These are phyloP conservation scores for Drosophila sproati DNA, from an alignment of 1,140 invertebrate species.

Conservation along the genomic window DNA sequence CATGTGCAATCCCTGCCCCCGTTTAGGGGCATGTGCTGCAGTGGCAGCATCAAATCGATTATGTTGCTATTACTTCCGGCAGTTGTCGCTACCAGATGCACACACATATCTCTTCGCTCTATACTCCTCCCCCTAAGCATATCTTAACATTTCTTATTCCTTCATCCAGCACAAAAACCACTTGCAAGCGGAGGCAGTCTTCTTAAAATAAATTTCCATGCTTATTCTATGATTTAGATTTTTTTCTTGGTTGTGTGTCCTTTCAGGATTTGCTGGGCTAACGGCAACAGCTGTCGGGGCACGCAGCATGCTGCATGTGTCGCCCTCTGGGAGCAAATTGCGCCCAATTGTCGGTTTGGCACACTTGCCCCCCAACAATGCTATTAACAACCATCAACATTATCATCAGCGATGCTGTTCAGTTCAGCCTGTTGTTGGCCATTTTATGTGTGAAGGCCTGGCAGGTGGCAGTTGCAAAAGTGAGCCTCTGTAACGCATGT, in stretches of 20 bases:
- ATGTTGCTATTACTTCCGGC: constrained; percentile 82
- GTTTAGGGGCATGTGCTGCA: constrained; percentile 57
- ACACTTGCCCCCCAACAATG: constrained; percentile 3
- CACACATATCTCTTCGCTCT: constrained; percentile 10
- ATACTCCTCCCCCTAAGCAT: not conserved
- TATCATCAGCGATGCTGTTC: constrained; percentile 20
- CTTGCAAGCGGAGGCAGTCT: not conserved
- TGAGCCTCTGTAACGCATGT: constrained; percentile 51
- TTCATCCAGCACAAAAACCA: not conserved
- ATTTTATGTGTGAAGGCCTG: constrained; percentile 25
- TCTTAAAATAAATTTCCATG: constrained; percentile 36
- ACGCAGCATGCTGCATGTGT: constrained; percentile 9
- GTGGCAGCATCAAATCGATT: constrained; percentile 72
- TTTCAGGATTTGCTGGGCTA: not conserved
- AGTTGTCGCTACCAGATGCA: constrained; percentile 73
- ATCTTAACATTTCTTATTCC: not conserved
- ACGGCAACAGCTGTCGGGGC: constrained; percentile 5
- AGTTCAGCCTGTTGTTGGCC: constrained; percentile 28
- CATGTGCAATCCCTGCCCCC: constrained; percentile 18
- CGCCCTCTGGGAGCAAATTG: constrained; percentile 5
- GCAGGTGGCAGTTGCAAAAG: constrained; percentile 56
- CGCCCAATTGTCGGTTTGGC: constrained; percentile 9
- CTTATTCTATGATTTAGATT: constrained; percentile 60
- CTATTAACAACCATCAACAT: constrained; percentile 31
- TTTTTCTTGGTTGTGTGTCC: constrained; percentile 10